These are phyloP conservation scores for Oedothorax gibbosus DNA, from an alignment of 1,140 invertebrate genomes.

Conservation along the genomic window DNA sequence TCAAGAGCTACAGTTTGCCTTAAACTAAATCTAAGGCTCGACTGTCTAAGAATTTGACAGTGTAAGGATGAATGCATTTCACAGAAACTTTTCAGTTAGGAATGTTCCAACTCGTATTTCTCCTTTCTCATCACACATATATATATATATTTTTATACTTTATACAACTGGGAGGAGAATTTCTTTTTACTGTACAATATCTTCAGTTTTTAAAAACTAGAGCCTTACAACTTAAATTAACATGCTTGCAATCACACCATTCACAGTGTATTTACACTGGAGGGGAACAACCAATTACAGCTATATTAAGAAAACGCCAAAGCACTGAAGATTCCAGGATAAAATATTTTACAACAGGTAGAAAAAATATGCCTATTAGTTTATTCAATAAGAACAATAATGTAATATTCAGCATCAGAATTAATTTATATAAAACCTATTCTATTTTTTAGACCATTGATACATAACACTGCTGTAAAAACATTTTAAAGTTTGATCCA, in stretches of 20 bases:
- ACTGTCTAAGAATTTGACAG: constrained; percentile 46
- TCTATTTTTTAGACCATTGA: no score
- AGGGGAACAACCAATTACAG: no score
- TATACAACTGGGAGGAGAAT: constrained; percentile 36
- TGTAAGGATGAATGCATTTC: constrained; percentile 15
- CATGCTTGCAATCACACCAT: not conserved
- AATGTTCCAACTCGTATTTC: constrained; percentile 49
- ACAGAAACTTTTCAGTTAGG: constrained; percentile 48
- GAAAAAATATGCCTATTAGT: no score
- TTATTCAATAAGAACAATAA: no score
- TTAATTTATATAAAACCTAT: no score
- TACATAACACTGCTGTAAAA: no score
- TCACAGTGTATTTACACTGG: no score
- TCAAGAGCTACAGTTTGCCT: constrained; percentile 47
- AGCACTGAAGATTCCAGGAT: no score
- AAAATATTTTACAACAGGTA: no score
- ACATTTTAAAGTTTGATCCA: no score
- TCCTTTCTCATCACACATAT: constrained; percentile 11
- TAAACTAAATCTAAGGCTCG: constrained; percentile 50
- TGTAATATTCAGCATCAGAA: no score
- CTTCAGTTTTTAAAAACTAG: constrained; percentile 21
- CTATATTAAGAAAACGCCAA: no score
- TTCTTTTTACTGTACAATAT: constrained; percentile 34
- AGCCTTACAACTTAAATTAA: not conserved
- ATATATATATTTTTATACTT: constrained; percentile 39